These are phyloP conservation scores for Camptogramma bilineatum DNA, from an alignment of 2,888 invertebrate species.

Conservation along the genomic window DNA sequence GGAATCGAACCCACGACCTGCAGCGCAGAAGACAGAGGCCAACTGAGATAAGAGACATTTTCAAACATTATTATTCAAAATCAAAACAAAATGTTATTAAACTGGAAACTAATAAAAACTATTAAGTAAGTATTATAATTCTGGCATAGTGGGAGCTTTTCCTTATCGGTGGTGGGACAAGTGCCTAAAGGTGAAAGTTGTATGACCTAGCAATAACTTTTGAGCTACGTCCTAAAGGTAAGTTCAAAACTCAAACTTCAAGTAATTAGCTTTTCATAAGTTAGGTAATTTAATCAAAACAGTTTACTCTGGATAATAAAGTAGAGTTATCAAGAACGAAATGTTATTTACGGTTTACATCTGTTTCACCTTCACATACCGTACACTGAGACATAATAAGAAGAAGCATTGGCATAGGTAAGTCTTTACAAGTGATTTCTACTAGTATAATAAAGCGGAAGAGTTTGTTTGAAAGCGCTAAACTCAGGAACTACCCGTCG, in stretches of 20 bases:
- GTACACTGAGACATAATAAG: not conserved
- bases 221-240: slow-evolving; percentile 15
- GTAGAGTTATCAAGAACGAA: slow-evolving; percentile 40
- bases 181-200: not conserved
- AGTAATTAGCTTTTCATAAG: slow-evolving; percentile 50
- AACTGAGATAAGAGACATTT: too few species aligned
- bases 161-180: not conserved
- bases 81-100: too few species aligned
- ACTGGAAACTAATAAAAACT: too few species aligned
- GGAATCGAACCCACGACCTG: too few species aligned
- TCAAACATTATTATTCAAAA: too few species aligned
- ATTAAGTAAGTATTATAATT: too few species aligned
- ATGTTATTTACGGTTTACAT: slow-evolving; percentile 3
- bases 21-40: too few species aligned
- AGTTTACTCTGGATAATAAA: slow-evolving; percentile 47
- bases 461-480: too few species aligned
- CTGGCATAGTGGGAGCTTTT: too few species aligned
- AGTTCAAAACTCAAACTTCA: slow-evolving; percentile 44
- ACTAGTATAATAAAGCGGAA: not conserved
- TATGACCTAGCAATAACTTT: not conserved
- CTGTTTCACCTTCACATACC: slow-evolving; percentile 3
- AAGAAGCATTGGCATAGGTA: not conserved
- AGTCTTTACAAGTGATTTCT: too few species aligned
- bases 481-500: too few species aligned
- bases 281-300: slow-evolving; percentile 48